These are phyloP conservation scores for Speoplatyrhinus poulsoni DNA, from an alignment of 2,113 vertebrate species.

Conservation along the genomic window DNA sequence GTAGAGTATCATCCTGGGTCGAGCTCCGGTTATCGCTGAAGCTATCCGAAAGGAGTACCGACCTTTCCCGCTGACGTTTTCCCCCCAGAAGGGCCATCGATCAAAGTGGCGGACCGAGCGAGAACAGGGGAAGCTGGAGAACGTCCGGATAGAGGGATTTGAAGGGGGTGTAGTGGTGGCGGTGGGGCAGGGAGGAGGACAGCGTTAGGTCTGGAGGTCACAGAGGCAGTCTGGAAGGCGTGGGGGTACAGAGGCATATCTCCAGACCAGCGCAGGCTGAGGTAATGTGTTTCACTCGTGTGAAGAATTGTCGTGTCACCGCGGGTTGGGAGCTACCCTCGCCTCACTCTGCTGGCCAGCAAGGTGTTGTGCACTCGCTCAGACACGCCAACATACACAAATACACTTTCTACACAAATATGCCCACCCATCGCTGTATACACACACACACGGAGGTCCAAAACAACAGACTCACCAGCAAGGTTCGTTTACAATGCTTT, in stretches of 20 bases:
- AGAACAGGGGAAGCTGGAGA: neutral
- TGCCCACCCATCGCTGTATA: neutral
- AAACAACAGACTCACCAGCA: conserved; percentile 2
- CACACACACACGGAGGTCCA: neutral
- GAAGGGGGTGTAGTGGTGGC: neutral
- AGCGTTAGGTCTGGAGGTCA: conserved; percentile 47
- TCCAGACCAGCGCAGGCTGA: conserved; percentile 43
- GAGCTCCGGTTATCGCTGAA: conserved; percentile 1
- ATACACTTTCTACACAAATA: neutral
- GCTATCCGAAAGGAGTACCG: conserved; percentile 38
- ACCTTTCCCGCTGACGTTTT: conserved; percentile 41
- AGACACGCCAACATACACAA: neutral
- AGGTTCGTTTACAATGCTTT: no score
- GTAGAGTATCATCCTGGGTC: no score
- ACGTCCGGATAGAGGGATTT: neutral
- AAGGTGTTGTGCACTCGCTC: conserved; percentile 11
- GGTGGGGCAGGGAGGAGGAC: conserved; percentile 30
- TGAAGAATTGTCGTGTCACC: conserved; percentile 60
- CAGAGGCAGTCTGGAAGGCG: conserved; percentile 12
- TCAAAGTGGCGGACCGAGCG: neutral
- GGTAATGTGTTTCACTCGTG: conserved; percentile 54
- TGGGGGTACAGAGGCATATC: neutral
- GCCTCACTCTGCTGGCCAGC: conserved; percentile 21
- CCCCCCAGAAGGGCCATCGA: neutral
- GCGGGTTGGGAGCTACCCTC: conserved; percentile 17